Evolutionary conservation across 2,888 invertebrate species (phyloP).

Genomic region (Halocaridina rubra): DNA sequence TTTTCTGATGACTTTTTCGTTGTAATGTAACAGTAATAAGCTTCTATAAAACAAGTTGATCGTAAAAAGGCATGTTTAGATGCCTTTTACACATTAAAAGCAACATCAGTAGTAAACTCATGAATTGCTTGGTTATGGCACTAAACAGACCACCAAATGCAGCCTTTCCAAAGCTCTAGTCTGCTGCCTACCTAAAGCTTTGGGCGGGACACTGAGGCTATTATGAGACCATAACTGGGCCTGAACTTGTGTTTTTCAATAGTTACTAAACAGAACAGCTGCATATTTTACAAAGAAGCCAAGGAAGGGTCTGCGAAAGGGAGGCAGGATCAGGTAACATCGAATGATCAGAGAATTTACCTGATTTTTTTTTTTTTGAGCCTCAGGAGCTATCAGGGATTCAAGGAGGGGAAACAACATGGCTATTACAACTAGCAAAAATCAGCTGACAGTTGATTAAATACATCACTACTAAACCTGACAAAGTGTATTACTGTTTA

Average conservation of each 20-base stretch:
- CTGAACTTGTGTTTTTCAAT: too few species aligned
- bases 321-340: background rate
- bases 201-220: background rate
- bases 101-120: too few species aligned
- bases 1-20: conserved; percentile 45
- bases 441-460: conserved; percentile 1
- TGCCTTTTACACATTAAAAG: too few species aligned
- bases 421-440: conserved; percentile 2
- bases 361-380: too few species aligned
- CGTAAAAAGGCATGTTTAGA: background rate
- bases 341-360: too few species aligned
- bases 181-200: background rate
- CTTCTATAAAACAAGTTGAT: background rate
- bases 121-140: too few species aligned
- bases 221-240: too few species aligned
- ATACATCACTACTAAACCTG: background rate
- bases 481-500: background rate
- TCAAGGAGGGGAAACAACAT: background rate
- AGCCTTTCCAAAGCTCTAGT: background rate
- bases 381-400: too few species aligned
- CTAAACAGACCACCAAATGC: background rate
- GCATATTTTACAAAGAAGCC: too few species aligned
- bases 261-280: too few species aligned
- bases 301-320: background rate
- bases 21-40: conserved; percentile 14